Conservation (phyloP, 2,888 invertebrate genomes). For the Amiota minor region DNA sequence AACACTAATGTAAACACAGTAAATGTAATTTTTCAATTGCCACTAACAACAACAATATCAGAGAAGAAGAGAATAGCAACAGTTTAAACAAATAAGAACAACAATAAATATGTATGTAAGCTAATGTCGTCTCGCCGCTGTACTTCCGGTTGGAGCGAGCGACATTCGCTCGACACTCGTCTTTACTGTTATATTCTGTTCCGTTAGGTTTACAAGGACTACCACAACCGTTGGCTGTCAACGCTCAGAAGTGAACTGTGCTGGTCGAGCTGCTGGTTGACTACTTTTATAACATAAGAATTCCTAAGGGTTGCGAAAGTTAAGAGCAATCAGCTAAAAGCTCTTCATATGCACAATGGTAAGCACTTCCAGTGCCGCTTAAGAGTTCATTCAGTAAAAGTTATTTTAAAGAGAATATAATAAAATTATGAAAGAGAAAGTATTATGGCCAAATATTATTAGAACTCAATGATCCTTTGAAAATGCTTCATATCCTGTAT, state of each 20-base stretch:
- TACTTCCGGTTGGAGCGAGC: constrained; percentile 59
- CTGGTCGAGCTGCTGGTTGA: constrained; percentile 31
- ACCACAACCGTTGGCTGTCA: constrained; percentile 8
- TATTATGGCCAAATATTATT: too few species aligned
- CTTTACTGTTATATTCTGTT: constrained; percentile 11
- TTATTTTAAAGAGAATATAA: not conserved
- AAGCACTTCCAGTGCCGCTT: constrained; percentile 17
- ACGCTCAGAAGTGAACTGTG: constrained; percentile 60
- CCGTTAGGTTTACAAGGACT: constrained; percentile 46
- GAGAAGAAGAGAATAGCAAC: constrained; percentile 17
- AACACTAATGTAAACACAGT: not conserved
- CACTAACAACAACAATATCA: constrained; percentile 35
- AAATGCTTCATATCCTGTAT: too few species aligned
- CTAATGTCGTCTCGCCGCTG: constrained; percentile 36
- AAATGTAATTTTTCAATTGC: constrained; percentile 31
- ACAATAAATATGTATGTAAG: not conserved
- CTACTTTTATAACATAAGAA: constrained; percentile 43
- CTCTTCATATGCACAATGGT: constrained; percentile 3
- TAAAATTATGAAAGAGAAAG: not conserved
- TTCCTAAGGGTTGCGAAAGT: constrained; percentile 34
- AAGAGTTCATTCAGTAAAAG: constrained; percentile 2
- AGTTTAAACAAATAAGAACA: constrained; percentile 22
- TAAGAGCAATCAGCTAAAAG: constrained; percentile 7
- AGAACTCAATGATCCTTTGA: too few species aligned
- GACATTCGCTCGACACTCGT: constrained; percentile 19